Evolutionary conservation across 2,888 invertebrate species (phyloP).

Genomic region (Acanthosepion pharaonis): DNA sequence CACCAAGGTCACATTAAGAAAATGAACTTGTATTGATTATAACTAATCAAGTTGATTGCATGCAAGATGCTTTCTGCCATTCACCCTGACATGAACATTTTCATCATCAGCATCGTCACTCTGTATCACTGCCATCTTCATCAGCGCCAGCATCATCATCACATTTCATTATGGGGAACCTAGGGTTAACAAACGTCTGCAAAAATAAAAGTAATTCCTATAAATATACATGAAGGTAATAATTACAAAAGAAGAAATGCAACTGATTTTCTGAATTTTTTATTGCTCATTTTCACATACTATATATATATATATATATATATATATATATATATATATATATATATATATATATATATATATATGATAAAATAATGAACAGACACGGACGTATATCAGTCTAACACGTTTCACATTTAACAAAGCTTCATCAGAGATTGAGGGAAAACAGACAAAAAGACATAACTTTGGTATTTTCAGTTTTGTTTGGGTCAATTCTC

Average conservation of each 20-base stretch:
- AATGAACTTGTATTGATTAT: background rate
- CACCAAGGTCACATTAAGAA: background rate
- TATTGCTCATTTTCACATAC: no score
- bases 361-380: no score
- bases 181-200: background rate
- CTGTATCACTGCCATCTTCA: background rate
- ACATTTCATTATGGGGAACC: background rate
- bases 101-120: background rate
- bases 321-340: no score
- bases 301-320: no score
- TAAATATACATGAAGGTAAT: background rate
- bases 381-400: no score
- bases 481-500: no score
- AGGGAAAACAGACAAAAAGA: no score
- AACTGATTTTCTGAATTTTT: no score
- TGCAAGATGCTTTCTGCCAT: background rate
- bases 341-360: no score
- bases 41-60: background rate
- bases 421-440: no score
- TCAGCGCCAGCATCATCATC: background rate
- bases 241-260: background rate
- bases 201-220: background rate
- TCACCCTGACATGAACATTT: background rate
- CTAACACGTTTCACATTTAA: no score
- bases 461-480: no score